These are phyloP conservation scores for Polydrusus cervinus DNA, from an alignment of 2,888 invertebrate genomes.

Conservation along the genomic window DNA sequence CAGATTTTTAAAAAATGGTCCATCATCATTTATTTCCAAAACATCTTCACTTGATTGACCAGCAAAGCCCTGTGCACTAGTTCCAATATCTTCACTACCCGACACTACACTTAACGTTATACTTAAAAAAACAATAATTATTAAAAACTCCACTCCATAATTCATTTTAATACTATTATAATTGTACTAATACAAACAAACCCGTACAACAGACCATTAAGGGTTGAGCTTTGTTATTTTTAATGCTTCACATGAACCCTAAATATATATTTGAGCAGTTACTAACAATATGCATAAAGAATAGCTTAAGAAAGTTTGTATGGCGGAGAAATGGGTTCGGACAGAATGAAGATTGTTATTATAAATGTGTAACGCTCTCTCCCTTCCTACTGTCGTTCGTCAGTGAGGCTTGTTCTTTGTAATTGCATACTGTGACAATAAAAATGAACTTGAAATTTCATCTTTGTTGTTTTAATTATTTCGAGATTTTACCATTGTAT, in stretches of 20 bases:
- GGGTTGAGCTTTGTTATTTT: not conserved
- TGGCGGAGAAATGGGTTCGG: conserved; percentile 48
- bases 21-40: conserved; percentile 76
- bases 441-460: conserved; percentile 32
- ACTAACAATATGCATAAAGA: not conserved
- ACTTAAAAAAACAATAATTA: conserved; percentile 27
- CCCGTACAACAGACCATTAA: not conserved
- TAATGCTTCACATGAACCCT: not conserved
- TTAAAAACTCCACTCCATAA: conserved; percentile 32
- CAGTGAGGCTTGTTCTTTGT: conserved; percentile 21
- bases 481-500: conserved; percentile 22
- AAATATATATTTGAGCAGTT: not conserved
- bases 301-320: conserved; percentile 44
- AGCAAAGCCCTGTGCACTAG: not conserved
- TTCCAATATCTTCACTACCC: conserved; percentile 9
- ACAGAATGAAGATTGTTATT: conserved; percentile 49
- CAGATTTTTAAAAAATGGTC: conserved; percentile 60
- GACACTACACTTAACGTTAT: conserved; percentile 31
- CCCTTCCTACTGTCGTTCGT: conserved; percentile 44
- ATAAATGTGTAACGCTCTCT: conserved; percentile 47
- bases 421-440: conserved; percentile 38
- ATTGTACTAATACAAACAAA: not conserved
- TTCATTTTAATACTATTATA: conserved; percentile 18
- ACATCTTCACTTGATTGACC: conserved; percentile 63
- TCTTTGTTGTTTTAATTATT: conserved; percentile 35